These are phyloP conservation scores for Jacana jacana DNA, from an alignment of 2,113 vertebrate species.

Conservation along the genomic window DNA sequence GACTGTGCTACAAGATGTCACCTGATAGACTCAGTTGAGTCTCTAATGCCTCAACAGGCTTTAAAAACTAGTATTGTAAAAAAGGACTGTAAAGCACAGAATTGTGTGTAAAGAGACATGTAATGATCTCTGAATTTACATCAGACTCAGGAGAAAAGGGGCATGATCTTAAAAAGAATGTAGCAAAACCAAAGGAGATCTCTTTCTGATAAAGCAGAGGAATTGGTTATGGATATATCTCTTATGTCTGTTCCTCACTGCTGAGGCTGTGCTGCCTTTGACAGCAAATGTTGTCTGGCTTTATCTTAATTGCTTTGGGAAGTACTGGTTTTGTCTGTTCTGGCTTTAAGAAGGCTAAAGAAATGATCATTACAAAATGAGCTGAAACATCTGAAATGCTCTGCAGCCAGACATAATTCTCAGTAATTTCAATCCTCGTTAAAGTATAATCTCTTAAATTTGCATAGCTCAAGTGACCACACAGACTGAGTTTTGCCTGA, in stretches of 20 bases:
- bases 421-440: not conserved
- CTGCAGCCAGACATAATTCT: not conserved
- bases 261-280: not conserved
- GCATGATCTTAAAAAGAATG: not conserved
- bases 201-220: not conserved
- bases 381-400: not conserved
- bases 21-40: not conserved
- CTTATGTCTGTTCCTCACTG: not conserved
- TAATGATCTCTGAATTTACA: not conserved
- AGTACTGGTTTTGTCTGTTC: not conserved
- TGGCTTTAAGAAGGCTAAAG: not conserved
- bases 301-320: not conserved
- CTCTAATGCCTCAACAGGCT: not conserved
- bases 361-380: not conserved
- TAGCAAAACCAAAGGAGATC: not conserved
- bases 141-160: not conserved
- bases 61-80: not conserved
- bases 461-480: not conserved
- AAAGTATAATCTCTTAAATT: not conserved
- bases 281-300: not conserved
- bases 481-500: not conserved
- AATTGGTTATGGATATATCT: not conserved
- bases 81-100: not conserved
- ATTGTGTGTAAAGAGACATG: not conserved
- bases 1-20: not conserved